Evolutionary conservation across 1,140 invertebrate species (phyloP).

Genomic region (Diabrotica virgifera): DNA sequence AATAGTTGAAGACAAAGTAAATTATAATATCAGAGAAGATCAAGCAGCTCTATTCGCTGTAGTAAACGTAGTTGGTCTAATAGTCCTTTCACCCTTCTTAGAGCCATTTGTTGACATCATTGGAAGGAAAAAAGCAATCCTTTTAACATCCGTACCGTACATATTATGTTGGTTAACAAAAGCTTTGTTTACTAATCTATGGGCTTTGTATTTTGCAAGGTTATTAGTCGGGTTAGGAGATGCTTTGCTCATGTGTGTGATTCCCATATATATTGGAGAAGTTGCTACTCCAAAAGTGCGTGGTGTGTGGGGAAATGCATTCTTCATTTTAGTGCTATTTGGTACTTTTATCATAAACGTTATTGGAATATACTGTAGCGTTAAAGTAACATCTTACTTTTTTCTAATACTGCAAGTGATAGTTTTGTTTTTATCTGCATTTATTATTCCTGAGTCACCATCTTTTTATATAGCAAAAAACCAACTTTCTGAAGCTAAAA

Average conservation of each 20-base stretch:
- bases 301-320: constrained; percentile 53
- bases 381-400: constrained; percentile 22
- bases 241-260: neutral
- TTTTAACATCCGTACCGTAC: neutral
- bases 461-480: constrained; percentile 39
- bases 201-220: constrained; percentile 1
- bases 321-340: constrained; percentile 51
- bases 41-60: constrained; percentile 9
- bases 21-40: constrained; percentile 15
- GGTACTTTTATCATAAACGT: constrained; percentile 52
- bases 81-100: neutral
- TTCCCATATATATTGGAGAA: constrained; percentile 64
- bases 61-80: neutral
- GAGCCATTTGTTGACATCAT: constrained; percentile 1
- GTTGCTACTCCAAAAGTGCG: constrained; percentile 63
- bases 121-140: constrained; percentile 6
- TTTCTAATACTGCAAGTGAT: constrained; percentile 7
- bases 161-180: neutral
- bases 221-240: constrained; percentile 5
- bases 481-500: constrained; percentile 32
- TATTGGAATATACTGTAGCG: constrained; percentile 31
- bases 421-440: constrained; percentile 3
- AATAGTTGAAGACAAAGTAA: constrained; percentile 13
- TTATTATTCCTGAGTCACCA: constrained; percentile 44
- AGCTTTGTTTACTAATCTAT: neutral